Evolutionary conservation across 2,797 vertebrate species (phyloP).

Genomic region (Alosa sapidissima): DNA sequence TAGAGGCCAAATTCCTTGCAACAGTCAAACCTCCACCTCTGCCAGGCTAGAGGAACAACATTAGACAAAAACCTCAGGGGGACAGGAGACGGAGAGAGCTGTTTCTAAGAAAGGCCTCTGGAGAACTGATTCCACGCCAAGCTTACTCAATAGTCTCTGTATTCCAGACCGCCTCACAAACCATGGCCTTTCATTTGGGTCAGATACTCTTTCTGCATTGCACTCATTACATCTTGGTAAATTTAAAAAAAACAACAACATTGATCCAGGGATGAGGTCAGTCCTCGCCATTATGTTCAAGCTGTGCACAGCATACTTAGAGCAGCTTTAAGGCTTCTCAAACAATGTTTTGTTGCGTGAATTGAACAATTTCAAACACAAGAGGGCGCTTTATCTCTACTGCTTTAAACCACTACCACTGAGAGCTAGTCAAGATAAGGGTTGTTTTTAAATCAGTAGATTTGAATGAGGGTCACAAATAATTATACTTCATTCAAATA

Average conservation of each 20-base stretch:
- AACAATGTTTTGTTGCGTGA: background rate
- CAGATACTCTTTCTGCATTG: background rate
- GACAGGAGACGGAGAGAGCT: background rate
- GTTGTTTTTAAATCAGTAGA: background rate
- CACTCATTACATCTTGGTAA: background rate
- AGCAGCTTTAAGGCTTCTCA: background rate
- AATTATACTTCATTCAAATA: too few relatives aligned
- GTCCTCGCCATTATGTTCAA: background rate
- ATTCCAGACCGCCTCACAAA: background rate
- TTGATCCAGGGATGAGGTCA: background rate
- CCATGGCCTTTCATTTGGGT: background rate
- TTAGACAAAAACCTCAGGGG: background rate
- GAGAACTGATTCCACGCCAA: background rate
- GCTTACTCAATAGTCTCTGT: conserved; percentile 15
- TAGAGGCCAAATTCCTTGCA: background rate
- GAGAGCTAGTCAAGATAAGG: background rate
- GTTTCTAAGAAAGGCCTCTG: conserved; percentile 10
- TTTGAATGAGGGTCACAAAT: too few relatives aligned
- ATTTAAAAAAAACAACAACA: background rate
- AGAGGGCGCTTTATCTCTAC: conserved; percentile 26
- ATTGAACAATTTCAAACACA: conserved; percentile 27
- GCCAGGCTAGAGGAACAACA: background rate
- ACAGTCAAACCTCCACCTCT: background rate
- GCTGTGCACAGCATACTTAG: background rate
- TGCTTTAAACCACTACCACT: background rate